Evolutionary conservation across 2,888 invertebrate species (phyloP), one percentile per base, ranked within the genome.

Genomic region (Sinodicranocentrus sp.): DNA sequence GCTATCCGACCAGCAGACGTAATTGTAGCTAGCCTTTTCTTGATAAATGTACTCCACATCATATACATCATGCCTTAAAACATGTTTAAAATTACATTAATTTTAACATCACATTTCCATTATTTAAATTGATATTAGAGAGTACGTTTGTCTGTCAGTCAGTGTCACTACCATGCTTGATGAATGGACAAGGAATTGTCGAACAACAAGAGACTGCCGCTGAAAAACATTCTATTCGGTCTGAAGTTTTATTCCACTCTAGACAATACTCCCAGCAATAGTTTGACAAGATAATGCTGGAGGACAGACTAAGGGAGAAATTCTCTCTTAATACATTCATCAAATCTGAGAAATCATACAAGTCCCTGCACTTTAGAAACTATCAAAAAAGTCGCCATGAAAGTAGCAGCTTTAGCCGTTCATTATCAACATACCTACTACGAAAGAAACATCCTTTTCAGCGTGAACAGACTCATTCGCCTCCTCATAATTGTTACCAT

Each of bases 241-340:
- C 92, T 84, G 94, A 92, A 87, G 95, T 93, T 90, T 95, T 95
- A 89, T 95, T 95, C 97, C 98, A 98, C 71, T 93, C 93, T 87
- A 95, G 93, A 73, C 96, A 94, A 90, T 95, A 97, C 90, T 98
- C 97, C 98, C 98, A 98, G 87, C 95, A 94, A 93, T 97, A 94
- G 90, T 97, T 96, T 15, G 95, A 94, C 67, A 97, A 92, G 52
- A 98, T 91, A 48, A 95, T 94, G 89, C 95, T 94, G 0, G 95
- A 93, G 77, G 94, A 93, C 73, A 97, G 92, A 90, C 97, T 97
- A 88, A 95, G 94, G 0, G 98, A 98, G 90, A 98, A 98, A 89
- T 96, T 95, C n/a, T 89, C 89, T 15, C 87, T 84, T 19, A 90
- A 86, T 44, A 88, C 86, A 52, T 72, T 83, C 15, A 90, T 39